These are phyloP conservation scores for Drosophila cardini DNA, from an alignment of 1,140 invertebrate genomes.

Conservation along the genomic window DNA sequence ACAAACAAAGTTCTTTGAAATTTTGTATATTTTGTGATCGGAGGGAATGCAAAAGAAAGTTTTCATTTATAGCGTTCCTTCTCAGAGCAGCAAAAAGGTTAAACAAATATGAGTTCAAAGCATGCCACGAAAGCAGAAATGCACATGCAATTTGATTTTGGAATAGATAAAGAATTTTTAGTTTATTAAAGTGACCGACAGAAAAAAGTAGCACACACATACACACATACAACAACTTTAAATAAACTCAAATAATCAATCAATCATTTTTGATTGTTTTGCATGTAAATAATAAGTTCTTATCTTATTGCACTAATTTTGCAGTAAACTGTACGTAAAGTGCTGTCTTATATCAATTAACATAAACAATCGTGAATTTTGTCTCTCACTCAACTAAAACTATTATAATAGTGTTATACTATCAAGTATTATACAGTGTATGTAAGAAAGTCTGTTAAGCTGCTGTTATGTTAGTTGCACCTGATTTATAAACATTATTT, in stretches of 20 bases:
- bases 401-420: neutral
- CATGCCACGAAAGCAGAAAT: slow-evolving; percentile 12
- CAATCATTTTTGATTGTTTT: neutral
- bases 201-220: too few relatives aligned
- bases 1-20: neutral
- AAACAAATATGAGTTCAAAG: slow-evolving; percentile 18
- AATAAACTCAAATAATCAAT: slow-evolving; percentile 8
- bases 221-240: neutral
- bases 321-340: too few relatives aligned
- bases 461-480: neutral
- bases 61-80: slow-evolving; percentile 9
- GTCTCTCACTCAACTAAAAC: neutral
- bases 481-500: neutral
- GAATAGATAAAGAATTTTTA: slow-evolving; percentile 19
- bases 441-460: neutral
- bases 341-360: too few relatives aligned
- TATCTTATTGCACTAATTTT: too few relatives aligned
- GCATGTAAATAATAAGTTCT: neutral
- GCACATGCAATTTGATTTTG: slow-evolving; percentile 24
- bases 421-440: neutral
- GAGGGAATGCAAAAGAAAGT: slow-evolving; percentile 5
- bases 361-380: neutral
- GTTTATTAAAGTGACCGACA: slow-evolving; percentile 5
- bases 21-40: neutral
- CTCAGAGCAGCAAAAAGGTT: neutral